These are phyloP conservation scores for Elegia similella DNA, from an alignment of 2,888 invertebrate genomes.

Conservation along the genomic window DNA sequence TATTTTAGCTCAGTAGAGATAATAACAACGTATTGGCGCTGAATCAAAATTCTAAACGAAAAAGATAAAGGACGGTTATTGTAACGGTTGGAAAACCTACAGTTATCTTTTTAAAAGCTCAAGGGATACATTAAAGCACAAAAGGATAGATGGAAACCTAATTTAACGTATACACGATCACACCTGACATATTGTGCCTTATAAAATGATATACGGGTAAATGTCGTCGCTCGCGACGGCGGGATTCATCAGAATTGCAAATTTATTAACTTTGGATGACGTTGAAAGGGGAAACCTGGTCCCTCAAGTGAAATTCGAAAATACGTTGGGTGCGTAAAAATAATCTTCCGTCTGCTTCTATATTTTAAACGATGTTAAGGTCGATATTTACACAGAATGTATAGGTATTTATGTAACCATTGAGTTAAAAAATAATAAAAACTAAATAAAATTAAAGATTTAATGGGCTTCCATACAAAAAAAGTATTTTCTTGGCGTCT, in stretches of 20 bases:
- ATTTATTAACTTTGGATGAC: slow-evolving; percentile 30
- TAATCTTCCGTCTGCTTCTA: background rate
- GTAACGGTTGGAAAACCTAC: background rate
- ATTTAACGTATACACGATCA: slow-evolving; percentile 1
- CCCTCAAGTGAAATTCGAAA: background rate
- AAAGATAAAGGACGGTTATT: too few relatives aligned
- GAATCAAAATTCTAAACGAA: too few relatives aligned
- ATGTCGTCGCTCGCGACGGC: slow-evolving; percentile 14
- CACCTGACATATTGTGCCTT: slow-evolving; percentile 3
- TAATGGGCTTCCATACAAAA: too few relatives aligned
- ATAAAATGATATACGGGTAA: slow-evolving; percentile 2
- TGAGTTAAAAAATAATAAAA: too few relatives aligned
- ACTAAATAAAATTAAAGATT: too few relatives aligned
- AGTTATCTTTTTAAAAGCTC: background rate
- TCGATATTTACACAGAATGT: too few relatives aligned
- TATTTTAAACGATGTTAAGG: background rate
- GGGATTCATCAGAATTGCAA: slow-evolving; percentile 48
- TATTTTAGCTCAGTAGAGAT: too few relatives aligned
- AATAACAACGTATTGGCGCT: too few relatives aligned
- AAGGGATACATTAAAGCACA: slow-evolving; percentile 7
- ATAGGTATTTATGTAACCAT: too few relatives aligned
- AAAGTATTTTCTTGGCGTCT: too few relatives aligned
- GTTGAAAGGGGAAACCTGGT: slow-evolving; percentile 3
- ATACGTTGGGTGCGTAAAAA: background rate
- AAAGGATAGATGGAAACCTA: background rate